Percentiles rank a stretch among this genome's conserved stretches.
These are phyloP conservation scores for Homarus americanus DNA, from an alignment of 1,140 invertebrate genomes.

Conservation along the genomic window DNA sequence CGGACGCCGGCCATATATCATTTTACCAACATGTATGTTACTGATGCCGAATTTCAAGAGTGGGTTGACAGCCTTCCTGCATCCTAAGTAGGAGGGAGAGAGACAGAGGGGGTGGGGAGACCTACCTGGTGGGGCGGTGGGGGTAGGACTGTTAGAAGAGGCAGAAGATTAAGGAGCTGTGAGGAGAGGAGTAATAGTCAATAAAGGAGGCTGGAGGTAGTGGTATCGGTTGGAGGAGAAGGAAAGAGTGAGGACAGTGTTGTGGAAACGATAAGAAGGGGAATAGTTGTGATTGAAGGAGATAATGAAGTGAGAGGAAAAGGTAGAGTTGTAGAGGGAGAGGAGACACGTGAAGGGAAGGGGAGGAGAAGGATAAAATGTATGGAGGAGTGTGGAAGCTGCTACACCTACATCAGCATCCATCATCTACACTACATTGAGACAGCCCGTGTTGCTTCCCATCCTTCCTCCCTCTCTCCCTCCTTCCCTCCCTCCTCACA, in stretches of 20 bases:
- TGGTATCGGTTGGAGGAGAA: not conserved
- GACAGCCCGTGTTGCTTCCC: too few species aligned
- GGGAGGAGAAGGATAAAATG: not conserved
- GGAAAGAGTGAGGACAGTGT: not conserved
- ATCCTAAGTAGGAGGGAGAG: constrained; percentile 23
- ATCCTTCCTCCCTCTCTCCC: not conserved
- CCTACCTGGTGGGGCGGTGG: too few species aligned
- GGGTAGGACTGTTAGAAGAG: too few species aligned
- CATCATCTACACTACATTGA: not conserved
- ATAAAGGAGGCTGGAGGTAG: not conserved
- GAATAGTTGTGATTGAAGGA: too few species aligned
- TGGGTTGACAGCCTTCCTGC: constrained; percentile 31
- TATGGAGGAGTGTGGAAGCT: not conserved
- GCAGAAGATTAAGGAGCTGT: not conserved
- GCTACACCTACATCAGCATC: too few species aligned
- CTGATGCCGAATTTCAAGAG: constrained; percentile 46
- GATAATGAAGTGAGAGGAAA: too few species aligned
- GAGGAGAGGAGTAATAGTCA: too few species aligned
- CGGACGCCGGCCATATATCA: constrained; percentile 9
- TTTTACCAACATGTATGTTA: constrained; percentile 42
- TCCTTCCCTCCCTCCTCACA: too few species aligned
- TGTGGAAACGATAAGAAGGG: too few species aligned
- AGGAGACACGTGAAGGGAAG: not conserved
- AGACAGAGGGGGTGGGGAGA: not conserved
- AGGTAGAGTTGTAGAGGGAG: too few species aligned